Evolutionary conservation across 2,888 invertebrate genomes (phyloP).

Genomic region (Xestia xanthographa): DNA sequence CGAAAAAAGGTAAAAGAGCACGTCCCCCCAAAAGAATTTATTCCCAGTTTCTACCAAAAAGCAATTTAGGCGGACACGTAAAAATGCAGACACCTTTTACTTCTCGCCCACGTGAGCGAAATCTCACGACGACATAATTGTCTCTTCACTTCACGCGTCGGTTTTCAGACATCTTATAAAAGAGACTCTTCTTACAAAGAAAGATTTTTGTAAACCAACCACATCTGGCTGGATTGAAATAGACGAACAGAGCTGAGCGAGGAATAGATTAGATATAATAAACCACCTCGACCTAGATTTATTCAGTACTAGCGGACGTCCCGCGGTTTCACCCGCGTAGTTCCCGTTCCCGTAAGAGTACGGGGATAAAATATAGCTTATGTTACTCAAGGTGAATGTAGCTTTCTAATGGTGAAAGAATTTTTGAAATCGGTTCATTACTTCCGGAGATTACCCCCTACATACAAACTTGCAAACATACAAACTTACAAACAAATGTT

Average conservation of each 20-base stretch:
- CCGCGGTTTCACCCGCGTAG: too few relatives aligned
- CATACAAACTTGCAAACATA: too few relatives aligned
- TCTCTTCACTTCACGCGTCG: constrained; percentile 20
- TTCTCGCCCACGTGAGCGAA: neutral
- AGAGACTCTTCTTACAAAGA: constrained; percentile 4
- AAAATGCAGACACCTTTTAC: constrained; percentile 5
- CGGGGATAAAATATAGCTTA: too few relatives aligned
- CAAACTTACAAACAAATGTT: too few relatives aligned
- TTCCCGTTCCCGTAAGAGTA: too few relatives aligned
- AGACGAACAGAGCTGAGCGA: constrained; percentile 3
- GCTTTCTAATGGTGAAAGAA: too few relatives aligned
- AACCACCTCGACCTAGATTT: constrained; percentile 23
- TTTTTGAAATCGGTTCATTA: too few relatives aligned
- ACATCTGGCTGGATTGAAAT: constrained; percentile 34
- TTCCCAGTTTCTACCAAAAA: constrained; percentile 7
- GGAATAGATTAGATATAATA: neutral
- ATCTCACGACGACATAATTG: constrained; percentile 17
- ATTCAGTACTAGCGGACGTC: too few relatives aligned
- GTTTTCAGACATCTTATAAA: constrained; percentile 33
- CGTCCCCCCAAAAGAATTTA: neutral
- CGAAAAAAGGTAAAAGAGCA: too few relatives aligned
- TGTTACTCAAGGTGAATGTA: too few relatives aligned
- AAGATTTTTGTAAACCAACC: constrained; percentile 25
- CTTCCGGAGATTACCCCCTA: too few relatives aligned
- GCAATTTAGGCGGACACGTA: constrained; percentile 12